phyloP scores from a whole-genome alignment of 1,140 invertebrate genomes.

The Drosophila sp. region DNA sequence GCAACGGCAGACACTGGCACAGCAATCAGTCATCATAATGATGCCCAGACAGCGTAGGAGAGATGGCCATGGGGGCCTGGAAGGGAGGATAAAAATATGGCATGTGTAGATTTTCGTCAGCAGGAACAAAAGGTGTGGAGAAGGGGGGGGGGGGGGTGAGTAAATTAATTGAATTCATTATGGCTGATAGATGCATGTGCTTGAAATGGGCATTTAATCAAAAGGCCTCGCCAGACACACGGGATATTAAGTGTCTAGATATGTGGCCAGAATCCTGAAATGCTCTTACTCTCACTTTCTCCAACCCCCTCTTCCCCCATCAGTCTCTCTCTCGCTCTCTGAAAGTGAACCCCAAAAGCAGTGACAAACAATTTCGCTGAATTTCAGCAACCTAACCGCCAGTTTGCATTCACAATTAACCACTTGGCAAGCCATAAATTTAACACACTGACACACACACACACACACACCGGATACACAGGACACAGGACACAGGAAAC shows the following conservation, averaged over 20 bases:
- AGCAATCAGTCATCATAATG: constrained; percentile 78
- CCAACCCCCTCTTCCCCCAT: background rate
- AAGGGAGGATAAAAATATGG: constrained; percentile 5
- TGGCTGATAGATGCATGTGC: constrained; percentile 68
- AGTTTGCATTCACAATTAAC: constrained; percentile 74
- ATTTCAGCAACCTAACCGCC: constrained; percentile 52
- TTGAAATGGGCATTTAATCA: constrained; percentile 65
- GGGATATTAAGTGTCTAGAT: constrained; percentile 6
- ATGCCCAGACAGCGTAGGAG: constrained; percentile 51
- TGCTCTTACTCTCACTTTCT: background rate
- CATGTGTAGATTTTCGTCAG: constrained; percentile 10
- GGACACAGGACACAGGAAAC: constrained; percentile 46
- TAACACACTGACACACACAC: constrained; percentile 59
- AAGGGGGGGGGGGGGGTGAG: constrained; percentile 29
- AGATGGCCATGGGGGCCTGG: constrained; percentile 18
- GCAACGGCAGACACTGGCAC: constrained; percentile 41
- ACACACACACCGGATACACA: constrained; percentile 29
- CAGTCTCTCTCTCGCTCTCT: background rate
- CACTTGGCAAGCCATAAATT: constrained; percentile 78
- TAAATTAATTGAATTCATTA: constrained; percentile 81
- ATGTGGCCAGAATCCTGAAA: constrained; percentile 5
- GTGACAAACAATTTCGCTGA: constrained; percentile 46
- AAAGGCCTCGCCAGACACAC: constrained; percentile 23
- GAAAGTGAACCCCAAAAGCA: constrained; percentile 7
- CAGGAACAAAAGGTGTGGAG: constrained; percentile 20